Evolutionary conservation across 2,113 vertebrate genomes (phyloP), one percentile per base, ranked within the genome.

Genomic region (Dasyornis broadbenti): DNA sequence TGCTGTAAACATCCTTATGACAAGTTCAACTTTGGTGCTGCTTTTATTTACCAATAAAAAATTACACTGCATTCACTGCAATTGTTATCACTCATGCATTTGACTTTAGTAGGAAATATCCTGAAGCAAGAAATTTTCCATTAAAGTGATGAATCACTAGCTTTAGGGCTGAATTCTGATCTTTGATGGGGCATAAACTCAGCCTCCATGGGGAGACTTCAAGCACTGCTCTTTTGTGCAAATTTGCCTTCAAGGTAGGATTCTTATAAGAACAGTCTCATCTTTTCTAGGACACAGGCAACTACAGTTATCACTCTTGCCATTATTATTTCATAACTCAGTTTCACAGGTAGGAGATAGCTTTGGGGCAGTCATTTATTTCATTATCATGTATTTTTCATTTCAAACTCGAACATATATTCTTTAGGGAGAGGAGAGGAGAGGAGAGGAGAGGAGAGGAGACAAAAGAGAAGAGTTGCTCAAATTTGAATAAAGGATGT

Each of bases 291-390:
- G 92, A 78, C 66, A 75, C 15, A 64, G 82, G 82, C 54, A 92
- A 86, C 80, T 90, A 68, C 39, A 81, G 86, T 82, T 90, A 86
- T 92, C 80, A 90, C 31, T 96, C 92, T 72, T 93, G 75, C 52
- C 82, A 91, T 96, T 95, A 94, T 87, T 95, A 95, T 95, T 97
- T 92, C 92, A 93, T 92, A 92, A 85, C 39, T 71, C 61, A 49
- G 56, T 77, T 96, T 87, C 91, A 93, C 86, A 96, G 92, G 95
- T 96, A 89, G 49, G 40, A 92, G 61, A 84, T 69, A 91, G 83
- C 96, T 95, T 76, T 77, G 84, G 87, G 90, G 89, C 57, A 96
- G 45, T 60, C n/a, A 88, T 84, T 82, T 87, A 92, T 94, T 96
- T 93, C 75, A 88, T 91, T 61, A 91, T 44, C 70, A 95, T 88